Percentiles rank a stretch among this genome's conserved stretches.
phyloP scores from a whole-genome alignment of 2,797 vertebrate species.

The Phyllotis vaccarum region DNA sequence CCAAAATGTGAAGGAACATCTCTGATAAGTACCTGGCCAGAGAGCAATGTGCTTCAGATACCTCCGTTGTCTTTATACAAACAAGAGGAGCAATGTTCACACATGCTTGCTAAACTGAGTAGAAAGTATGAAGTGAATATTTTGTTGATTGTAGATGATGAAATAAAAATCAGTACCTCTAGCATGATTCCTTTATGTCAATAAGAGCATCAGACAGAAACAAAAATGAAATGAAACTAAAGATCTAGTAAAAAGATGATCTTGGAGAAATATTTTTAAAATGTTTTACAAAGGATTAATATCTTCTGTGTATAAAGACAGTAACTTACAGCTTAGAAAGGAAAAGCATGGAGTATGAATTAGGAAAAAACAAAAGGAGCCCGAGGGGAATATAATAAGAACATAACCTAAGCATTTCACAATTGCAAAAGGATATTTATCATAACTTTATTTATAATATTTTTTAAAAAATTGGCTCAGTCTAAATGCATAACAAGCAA shows the following conservation, averaged over 20 bases:
- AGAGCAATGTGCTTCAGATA: not conserved
- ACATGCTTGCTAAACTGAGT: slow-evolving; percentile 14
- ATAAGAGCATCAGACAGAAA: not conserved
- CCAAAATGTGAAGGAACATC: slow-evolving; percentile 14
- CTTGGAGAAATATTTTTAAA: not conserved
- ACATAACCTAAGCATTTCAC: not conserved
- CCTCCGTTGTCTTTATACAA: slow-evolving; percentile 1
- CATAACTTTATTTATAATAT: not conserved
- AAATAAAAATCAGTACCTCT: slow-evolving; percentile 23
- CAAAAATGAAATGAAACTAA: not conserved
- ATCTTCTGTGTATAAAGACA: not conserved
- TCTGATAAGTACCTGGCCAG: not conserved
- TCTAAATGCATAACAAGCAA: slow-evolving; percentile 6
- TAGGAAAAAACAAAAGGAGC: not conserved
- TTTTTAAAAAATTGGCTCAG: not conserved
- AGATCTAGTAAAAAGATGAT: slow-evolving; percentile 31
- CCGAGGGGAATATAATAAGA: not conserved
- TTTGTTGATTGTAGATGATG: not conserved
- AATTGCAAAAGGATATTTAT: not conserved
- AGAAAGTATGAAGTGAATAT: slow-evolving; percentile 4
- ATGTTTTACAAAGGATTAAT: not conserved
- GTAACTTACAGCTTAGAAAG: not conserved
- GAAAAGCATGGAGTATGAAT: not conserved
- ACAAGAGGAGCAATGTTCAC: not conserved
- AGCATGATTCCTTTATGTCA: not conserved